Evolutionary conservation across 2,888 invertebrate species (phyloP).

Genomic region (Phengaris arion): DNA sequence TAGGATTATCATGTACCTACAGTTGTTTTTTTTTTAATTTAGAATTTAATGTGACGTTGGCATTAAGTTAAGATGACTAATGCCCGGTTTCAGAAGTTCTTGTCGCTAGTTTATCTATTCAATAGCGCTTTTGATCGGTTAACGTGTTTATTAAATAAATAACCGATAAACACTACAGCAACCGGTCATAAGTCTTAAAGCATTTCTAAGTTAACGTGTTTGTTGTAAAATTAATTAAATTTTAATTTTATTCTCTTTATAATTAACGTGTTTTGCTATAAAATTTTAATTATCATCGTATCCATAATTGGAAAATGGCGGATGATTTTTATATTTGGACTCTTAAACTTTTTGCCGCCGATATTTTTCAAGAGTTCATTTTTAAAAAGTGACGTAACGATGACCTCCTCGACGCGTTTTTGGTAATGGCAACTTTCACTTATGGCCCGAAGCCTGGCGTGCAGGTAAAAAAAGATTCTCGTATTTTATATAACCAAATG

Average conservation of each 20-base stretch:
- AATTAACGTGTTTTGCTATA: neutral
- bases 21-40: too few species aligned
- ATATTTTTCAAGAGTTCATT: slow-evolving; percentile 16
- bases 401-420: slow-evolving; percentile 57
- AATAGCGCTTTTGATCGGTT: too few species aligned
- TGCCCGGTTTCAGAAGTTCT: too few species aligned
- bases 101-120: too few species aligned
- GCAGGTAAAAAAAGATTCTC: slow-evolving; percentile 1
- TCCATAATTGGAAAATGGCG: neutral
- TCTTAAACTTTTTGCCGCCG: slow-evolving; percentile 25
- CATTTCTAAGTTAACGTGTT: too few species aligned
- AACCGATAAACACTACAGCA: too few species aligned
- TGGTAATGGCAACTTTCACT: slow-evolving; percentile 60
- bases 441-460: slow-evolving; percentile 44
- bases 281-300: neutral
- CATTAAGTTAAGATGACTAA: too few species aligned
- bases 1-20: too few species aligned
- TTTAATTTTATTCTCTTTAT: neutral
- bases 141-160: neutral
- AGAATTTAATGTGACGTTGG: too few species aligned
- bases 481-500: slow-evolving; percentile 29
- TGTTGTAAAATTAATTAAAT: neutral
- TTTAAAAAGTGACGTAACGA: slow-evolving; percentile 49
- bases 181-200: too few species aligned
- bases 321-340: slow-evolving; percentile 21